These are phyloP conservation scores for human (Homo sapiens) DNA, from an alignment of 2,113 vertebrate genomes.

Conservation along the genomic window GRCh38 chr1:247282001-247282500, in stretches of 20 bases:
- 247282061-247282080: not conserved
- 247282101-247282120: not conserved
- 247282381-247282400: too few species aligned
- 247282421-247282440: too few species aligned
- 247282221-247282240: not conserved
- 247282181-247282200: not conserved
- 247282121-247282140: not conserved
- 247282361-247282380: too few species aligned
- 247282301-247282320: not conserved
- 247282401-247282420: too few species aligned
- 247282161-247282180: not conserved
- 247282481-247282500: too few species aligned
- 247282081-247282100: not conserved
- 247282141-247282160: not conserved
- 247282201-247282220: not conserved
- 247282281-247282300: not conserved
- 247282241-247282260: not conserved
- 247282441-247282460: too few species aligned
- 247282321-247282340: not conserved
- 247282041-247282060: not conserved
- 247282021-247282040: not conserved
- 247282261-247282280: not conserved
- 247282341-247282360: too few species aligned
- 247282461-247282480: too few species aligned
- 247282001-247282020: too few species aligned